A percentile compares a stretch with the other conserved stretches of the same genome.
phyloP scores from a whole-genome alignment of 2,888 invertebrate species.

The Conops quadrifasciatus region DNA sequence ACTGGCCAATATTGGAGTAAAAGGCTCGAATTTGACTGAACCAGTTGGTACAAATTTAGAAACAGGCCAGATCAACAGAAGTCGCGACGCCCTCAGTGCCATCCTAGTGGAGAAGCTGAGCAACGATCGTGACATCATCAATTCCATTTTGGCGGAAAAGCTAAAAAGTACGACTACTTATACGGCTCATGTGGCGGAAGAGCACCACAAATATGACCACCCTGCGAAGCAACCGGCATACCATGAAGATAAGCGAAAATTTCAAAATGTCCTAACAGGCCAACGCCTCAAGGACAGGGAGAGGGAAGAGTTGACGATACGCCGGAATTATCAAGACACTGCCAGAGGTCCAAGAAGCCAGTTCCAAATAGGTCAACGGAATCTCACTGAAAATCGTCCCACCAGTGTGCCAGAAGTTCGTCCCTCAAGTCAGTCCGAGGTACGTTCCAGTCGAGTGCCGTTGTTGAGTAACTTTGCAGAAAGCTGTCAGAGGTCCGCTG shows the following conservation, averaged over 20 bases:
- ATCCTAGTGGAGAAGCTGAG: slow-evolving; percentile 1
- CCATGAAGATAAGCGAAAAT: background rate
- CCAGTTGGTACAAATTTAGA: background rate
- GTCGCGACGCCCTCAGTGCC: background rate
- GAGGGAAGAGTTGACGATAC: background rate
- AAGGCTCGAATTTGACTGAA: background rate
- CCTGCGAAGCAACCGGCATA: background rate
- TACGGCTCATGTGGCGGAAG: background rate
- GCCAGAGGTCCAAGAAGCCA: no score
- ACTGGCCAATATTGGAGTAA: background rate
- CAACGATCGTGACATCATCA: slow-evolving; percentile 6
- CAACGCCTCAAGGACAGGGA: background rate
- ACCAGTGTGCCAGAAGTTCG: no score
- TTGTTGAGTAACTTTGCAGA: background rate
- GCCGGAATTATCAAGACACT: no score
- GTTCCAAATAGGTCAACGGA: no score
- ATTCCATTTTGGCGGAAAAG: slow-evolving; percentile 5
- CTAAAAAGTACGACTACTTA: background rate
- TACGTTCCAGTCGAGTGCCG: background rate
- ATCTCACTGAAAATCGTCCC: no score
- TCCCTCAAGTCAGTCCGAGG: background rate
- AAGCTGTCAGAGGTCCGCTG: background rate
- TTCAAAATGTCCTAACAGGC: background rate
- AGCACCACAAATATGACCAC: background rate
- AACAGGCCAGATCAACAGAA: background rate